Conservation (phyloP, 2,888 invertebrate genomes). For the Eupithecia insigniata region DNA sequence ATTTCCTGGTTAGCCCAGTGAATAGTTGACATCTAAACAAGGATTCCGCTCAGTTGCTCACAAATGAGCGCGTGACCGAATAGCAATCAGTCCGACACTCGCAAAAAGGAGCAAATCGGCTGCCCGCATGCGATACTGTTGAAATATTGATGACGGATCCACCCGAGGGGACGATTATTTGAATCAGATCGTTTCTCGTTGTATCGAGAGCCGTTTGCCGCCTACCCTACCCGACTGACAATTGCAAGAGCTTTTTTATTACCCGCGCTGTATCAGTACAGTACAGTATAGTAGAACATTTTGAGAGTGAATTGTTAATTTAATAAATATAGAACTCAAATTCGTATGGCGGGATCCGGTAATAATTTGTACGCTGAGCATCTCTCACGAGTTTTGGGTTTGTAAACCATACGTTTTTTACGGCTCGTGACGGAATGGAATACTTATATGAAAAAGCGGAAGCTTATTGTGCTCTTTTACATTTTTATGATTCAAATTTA, state of each 20-base stretch:
- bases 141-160: conserved; percentile 72
- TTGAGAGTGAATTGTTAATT: conserved; percentile 36
- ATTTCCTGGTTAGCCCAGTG: conserved; percentile 24
- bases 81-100: conserved; percentile 60
- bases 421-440: conserved; percentile 62
- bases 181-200: conserved; percentile 58
- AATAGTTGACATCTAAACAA: conserved; percentile 35
- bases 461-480: conserved; percentile 35
- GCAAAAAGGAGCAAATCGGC: conserved; percentile 60
- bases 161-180: conserved; percentile 68
- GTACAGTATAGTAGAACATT: conserved; percentile 29
- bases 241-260: conserved; percentile 65
- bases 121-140: conserved; percentile 61
- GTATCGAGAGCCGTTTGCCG: conserved; percentile 57
- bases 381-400: conserved; percentile 56
- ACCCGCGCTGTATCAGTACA: conserved; percentile 43
- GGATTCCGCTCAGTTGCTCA: conserved; percentile 42
- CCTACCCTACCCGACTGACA: conserved; percentile 58
- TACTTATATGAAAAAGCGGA: conserved; percentile 56
- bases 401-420: conserved; percentile 59
- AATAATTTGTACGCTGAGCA: conserved; percentile 38
- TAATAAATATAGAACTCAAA: conserved; percentile 44
- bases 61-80: conserved; percentile 59
- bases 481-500: conserved; percentile 27
- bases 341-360: conserved; percentile 43